Evolutionary conservation across 2,113 vertebrate genomes (phyloP), one percentile per base, ranked within the genome.

Genomic region (Corythaixoides concolor): DNA sequence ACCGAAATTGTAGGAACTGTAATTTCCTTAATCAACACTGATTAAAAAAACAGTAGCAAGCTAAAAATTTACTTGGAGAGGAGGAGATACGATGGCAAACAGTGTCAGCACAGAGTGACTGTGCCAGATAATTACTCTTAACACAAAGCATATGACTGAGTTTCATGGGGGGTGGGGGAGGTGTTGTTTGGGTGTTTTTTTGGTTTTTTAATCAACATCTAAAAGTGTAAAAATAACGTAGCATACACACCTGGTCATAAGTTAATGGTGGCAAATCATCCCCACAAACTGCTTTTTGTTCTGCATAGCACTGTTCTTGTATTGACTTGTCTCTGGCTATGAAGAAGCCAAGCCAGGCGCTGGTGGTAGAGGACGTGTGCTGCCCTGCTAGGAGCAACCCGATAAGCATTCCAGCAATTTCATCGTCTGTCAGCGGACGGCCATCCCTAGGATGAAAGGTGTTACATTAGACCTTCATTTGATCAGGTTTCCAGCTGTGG

Each of bases 361-460:
- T 99, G 37, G 99, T 99, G 93, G 99, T 99, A 89, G 99, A 99
- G 52, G 99, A 99, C 0, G 99, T 99, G 97, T 99, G 99, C 97
- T 99, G 99, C 30, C 99, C 99, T 0, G 99, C 99, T 55, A 99
- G 95, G 6, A 99, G 98, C 92, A 99, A 97, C 33, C 99, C 99
- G 0, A 99, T 99, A 55, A 99, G 98, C 99, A 99, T 98, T 13
- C 99, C 99, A 0, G 98, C 98, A 1, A 99, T 97, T 89, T 99
- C 99, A 1, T 98, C 96, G 9, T 99, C 98, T 0, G 90, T 98
- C 96, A 99, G 95, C 1, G 95, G 95, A 1, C 87, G 98, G 12
- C 99, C 99, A 3, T 99, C 98, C 97, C 99, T 99, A 79, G 20
- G 6, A 2, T 11, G 3, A 35, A 39, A 8, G 45, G 12, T 33